These are phyloP conservation scores for Mamestra configurata DNA, from an alignment of 1,140 invertebrate genomes.

Conservation along the genomic window DNA sequence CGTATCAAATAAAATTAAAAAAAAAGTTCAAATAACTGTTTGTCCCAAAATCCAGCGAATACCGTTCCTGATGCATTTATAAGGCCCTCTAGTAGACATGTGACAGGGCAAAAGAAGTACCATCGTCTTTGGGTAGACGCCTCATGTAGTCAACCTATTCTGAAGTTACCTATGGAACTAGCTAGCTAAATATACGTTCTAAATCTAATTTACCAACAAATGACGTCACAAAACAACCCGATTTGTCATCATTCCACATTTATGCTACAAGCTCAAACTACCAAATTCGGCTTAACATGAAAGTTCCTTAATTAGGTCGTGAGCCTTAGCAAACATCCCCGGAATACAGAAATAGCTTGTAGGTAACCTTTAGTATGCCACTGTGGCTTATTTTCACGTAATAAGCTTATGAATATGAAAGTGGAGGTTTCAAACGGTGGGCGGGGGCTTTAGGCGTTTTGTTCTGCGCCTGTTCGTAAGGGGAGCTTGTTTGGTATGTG, in stretches of 20 bases:
- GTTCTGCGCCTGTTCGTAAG: neutral
- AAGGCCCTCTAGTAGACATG: no score
- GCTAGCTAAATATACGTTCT: no score
- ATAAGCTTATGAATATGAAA: slow-evolving; percentile 28
- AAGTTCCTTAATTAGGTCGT: slow-evolving; percentile 32
- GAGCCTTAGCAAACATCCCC: slow-evolving; percentile 13
- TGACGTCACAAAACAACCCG: no score
- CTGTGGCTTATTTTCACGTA: slow-evolving; percentile 2
- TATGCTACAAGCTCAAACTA: neutral
- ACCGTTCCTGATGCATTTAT: no score
- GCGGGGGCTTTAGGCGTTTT: slow-evolving; percentile 11
- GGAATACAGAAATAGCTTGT: slow-evolving; percentile 21
- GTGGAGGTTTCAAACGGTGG: neutral
- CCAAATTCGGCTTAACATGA: neutral
- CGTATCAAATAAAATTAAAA: no score
- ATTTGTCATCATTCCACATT: neutral
- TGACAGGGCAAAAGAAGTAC: no score
- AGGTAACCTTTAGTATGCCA: slow-evolving; percentile 1
- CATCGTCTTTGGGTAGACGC: no score
- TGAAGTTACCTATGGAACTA: no score
- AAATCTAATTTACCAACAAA: neutral
- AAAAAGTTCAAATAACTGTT: no score
- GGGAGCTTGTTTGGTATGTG: neutral
- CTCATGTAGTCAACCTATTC: no score
- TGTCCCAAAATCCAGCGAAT: no score